Evolutionary conservation across 1,140 invertebrate species (phyloP), one percentile per base, ranked within the genome.

Genomic region (Halesus radiatus): DNA sequence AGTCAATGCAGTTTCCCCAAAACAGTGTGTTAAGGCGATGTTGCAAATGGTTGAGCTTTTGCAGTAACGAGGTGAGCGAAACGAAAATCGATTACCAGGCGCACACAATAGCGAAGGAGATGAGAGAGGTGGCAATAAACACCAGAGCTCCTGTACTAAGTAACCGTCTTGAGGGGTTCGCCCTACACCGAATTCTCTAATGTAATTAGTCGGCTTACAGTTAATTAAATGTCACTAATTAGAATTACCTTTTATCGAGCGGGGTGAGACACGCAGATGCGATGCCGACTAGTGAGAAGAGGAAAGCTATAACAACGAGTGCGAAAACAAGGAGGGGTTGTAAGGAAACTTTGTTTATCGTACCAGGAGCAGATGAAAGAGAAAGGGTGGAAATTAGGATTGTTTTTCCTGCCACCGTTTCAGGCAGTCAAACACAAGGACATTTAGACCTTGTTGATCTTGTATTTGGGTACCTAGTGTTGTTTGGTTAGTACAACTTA

Each of bases 191-290:
- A 76, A 80, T 79, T 75, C 76, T 60, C 72, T 83, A 80, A 83
- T 83, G 81, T 83, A 83, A 83, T 83, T 83, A 79, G 81, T 50
- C 76, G 73, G 81, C 81, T 83, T 83, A 80, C 79, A 79, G 72
- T 79, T 83, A 83, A 83, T 83, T 83, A 83, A 83, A 83, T 83
- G 81, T 83, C 81, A 83, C 81, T 83, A 83, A 83, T 83, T 83
- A 80, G 79, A 83, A 80, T 83, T 78, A 80, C 78, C 78, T 75
- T 77, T 82, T 79, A 82, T 82, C 77, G 78, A 74, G 73, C 23
- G 52, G 16, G 79, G 62, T 64, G 78, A 79, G 64, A 82, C 66
- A 70, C 23, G 79, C 53, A 73, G 50, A 58, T 70, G 70, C 20
- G 20, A 37, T 18, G n/a, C 7, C 20, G 7, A 60, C 37, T 77